A percentile compares a stretch with the other conserved stretches of the same genome.
These are phyloP conservation scores for Arrhamphus sclerolepis DNA, from an alignment of 2,797 vertebrate genomes.

Conservation along the genomic window DNA sequence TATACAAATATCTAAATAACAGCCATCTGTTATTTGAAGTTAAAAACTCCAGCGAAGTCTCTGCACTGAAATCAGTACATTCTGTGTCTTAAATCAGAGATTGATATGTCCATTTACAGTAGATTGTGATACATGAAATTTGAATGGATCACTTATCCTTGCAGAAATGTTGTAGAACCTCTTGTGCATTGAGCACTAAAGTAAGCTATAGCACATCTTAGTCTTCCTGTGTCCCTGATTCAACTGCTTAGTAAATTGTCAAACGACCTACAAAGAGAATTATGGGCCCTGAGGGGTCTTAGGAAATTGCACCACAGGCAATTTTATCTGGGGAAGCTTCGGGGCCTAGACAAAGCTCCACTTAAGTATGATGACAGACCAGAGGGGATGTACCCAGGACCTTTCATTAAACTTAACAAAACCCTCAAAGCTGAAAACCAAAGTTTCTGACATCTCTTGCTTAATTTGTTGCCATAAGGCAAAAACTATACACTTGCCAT, in stretches of 20 bases:
- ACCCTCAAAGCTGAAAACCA: constrained; percentile 63
- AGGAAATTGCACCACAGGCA: constrained; percentile 79
- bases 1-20: constrained; percentile 43
- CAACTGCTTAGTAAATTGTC: constrained; percentile 80
- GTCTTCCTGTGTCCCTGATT: constrained; percentile 65
- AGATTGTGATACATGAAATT: constrained; percentile 20
- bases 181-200: constrained; percentile 35
- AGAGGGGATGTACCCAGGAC: constrained; percentile 66
- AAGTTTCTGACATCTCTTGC: constrained; percentile 59
- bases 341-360: constrained; percentile 72
- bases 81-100: neutral
- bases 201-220: constrained; percentile 48
- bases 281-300: constrained; percentile 78
- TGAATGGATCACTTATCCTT: constrained; percentile 40
- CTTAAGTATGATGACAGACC: constrained; percentile 80
- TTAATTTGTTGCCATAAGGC: constrained; percentile 53
- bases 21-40: constrained; percentile 26
- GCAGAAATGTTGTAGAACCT: constrained; percentile 39
- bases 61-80: neutral
- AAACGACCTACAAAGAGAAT: constrained; percentile 81
- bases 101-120: constrained; percentile 14
- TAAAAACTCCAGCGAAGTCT: neutral
- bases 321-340: constrained; percentile 75
- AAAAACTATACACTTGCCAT: constrained; percentile 46
- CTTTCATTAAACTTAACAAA: constrained; percentile 69